A percentile compares a stretch with the other conserved stretches of the same genome.
Conservation (phyloP, 2,797 vertebrate genomes). For the Okamejei kenojei region DNA sequence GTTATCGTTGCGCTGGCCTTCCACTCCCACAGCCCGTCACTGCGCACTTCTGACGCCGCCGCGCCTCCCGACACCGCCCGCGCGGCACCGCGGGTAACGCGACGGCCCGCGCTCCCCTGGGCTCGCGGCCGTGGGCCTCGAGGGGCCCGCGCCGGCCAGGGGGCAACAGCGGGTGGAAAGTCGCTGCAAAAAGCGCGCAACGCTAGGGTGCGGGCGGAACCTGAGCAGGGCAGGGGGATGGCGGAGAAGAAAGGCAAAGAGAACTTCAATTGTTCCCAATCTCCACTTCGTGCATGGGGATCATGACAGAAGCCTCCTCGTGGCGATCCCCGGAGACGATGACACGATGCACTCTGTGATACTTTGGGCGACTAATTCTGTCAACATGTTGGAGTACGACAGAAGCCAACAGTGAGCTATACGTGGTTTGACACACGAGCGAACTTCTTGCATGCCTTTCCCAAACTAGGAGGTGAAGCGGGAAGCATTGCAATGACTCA, state of each 20-base stretch:
- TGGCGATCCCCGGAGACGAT: no score
- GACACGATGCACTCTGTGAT: no score
- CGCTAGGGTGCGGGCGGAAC: not conserved
- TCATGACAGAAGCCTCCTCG: no score
- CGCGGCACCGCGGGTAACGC: not conserved
- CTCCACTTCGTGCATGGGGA: not conserved
- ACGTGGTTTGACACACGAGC: no score
- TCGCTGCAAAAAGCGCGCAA: not conserved
- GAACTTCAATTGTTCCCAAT: not conserved
- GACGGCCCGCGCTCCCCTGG: not conserved
- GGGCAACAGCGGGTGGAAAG: not conserved
- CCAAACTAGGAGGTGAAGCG: not conserved
- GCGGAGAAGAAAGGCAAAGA: not conserved
- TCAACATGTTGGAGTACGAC: no score
- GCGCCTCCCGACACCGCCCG: not conserved
- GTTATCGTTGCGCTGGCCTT: not conserved
- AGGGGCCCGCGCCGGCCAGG: not conserved
- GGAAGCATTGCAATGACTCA: not conserved
- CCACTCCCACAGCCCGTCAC: not conserved
- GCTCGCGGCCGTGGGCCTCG: not conserved
- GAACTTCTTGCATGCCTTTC: not conserved
- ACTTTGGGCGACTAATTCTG: no score
- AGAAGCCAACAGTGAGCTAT: no score
- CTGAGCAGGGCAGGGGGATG: not conserved
- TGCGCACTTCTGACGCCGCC: not conserved